phyloP scores from a whole-genome alignment of 1,140 invertebrate genomes.

The Drosophila lini region DNA sequence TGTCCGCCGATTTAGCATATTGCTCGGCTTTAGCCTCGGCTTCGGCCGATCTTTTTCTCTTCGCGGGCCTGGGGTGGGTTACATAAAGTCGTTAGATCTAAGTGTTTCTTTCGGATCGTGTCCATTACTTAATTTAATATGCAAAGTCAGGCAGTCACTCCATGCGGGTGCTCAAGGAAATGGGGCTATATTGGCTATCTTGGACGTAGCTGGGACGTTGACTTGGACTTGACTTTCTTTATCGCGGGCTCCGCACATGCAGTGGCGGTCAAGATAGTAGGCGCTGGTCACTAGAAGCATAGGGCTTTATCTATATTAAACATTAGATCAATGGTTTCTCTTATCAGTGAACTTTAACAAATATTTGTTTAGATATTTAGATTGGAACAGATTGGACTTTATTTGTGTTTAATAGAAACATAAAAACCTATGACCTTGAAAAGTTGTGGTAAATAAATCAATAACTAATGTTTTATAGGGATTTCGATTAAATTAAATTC shows the following conservation, averaged over 20 bases:
- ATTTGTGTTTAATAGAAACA: neutral
- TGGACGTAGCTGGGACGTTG: constrained; percentile 16
- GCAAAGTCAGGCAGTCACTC: constrained; percentile 55
- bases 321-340: neutral
- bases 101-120: constrained; percentile 42
- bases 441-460: neutral
- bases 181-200: constrained; percentile 22
- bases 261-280: constrained; percentile 9
- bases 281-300: neutral
- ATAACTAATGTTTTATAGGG: neutral
- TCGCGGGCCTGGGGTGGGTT: constrained; percentile 26
- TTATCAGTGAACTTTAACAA: neutral
- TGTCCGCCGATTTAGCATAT: constrained; percentile 43
- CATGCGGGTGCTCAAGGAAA: constrained; percentile 37
- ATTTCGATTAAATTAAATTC: no score
- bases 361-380: neutral
- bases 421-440: neutral
- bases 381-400: neutral
- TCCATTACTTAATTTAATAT: constrained; percentile 74
- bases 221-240: constrained; percentile 48
- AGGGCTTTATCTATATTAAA: constrained; percentile 1
- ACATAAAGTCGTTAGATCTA: constrained; percentile 73
- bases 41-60: constrained; percentile 24
- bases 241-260: constrained; percentile 6
- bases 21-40: constrained; percentile 16